phyloP scores from a whole-genome alignment of 2,113 vertebrate genomes.

The Rhinichthys klamathensis region DNA sequence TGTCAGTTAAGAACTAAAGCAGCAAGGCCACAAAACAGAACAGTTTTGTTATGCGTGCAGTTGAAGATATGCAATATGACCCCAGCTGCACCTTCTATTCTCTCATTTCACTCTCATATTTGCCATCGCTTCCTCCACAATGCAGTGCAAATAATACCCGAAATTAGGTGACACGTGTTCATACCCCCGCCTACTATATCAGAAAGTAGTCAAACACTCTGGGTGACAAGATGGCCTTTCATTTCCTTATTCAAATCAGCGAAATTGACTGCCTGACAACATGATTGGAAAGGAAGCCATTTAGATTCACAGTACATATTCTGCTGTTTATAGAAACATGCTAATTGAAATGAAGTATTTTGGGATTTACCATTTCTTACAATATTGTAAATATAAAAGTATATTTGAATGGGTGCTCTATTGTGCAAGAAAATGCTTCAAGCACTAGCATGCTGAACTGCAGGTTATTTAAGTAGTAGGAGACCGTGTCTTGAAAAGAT shows the following conservation, averaged over 20 bases:
- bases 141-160: slow-evolving; percentile 91
- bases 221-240: slow-evolving; percentile 81
- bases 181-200: slow-evolving; percentile 86
- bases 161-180: slow-evolving; percentile 90
- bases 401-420: slow-evolving; percentile 4
- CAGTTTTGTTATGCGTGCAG: slow-evolving; percentile 54
- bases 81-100: slow-evolving; percentile 53
- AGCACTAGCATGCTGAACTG: not conserved
- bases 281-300: slow-evolving; percentile 7
- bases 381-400: slow-evolving; percentile 33
- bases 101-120: slow-evolving; percentile 77
- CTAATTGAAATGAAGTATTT: slow-evolving; percentile 53
- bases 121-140: slow-evolving; percentile 86
- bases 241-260: slow-evolving; percentile 91
- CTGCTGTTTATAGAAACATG: slow-evolving; percentile 51
- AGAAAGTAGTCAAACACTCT: slow-evolving; percentile 90
- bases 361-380: slow-evolving; percentile 34
- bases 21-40: slow-evolving; percentile 40
- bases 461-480: not conserved
- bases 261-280: slow-evolving; percentile 35
- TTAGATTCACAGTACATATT: slow-evolving; percentile 35
- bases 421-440: slow-evolving; percentile 17
- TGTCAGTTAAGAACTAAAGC: slow-evolving; percentile 7
- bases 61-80: slow-evolving; percentile 51
- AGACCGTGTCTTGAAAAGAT: slow-evolving; percentile 4